A percentile compares a stretch with the other conserved stretches of the same genome.
phyloP scores from a whole-genome alignment of 2,113 vertebrate species.

The Pterocles burchelli region DNA sequence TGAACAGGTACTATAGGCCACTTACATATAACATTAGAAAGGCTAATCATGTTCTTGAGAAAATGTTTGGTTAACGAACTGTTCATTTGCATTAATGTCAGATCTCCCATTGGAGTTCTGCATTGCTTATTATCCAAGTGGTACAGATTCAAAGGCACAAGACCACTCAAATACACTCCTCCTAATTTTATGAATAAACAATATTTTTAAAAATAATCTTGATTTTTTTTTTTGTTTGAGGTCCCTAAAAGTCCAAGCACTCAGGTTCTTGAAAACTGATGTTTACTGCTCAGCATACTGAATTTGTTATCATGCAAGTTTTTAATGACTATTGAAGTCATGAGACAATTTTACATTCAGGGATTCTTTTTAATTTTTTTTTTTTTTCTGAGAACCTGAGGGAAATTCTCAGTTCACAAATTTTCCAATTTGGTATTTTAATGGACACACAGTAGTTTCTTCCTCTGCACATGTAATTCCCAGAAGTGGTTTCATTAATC shows the following conservation, averaged over 20 bases:
- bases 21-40: slow-evolving; percentile 23
- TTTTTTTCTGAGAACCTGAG: background rate
- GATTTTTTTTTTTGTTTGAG: background rate
- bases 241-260: background rate
- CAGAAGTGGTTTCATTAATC: background rate
- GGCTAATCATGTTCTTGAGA: background rate
- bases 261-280: background rate
- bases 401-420: background rate
- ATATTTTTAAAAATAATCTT: background rate
- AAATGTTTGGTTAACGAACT: slow-evolving; percentile 25
- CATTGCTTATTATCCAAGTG: background rate
- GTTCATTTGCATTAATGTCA: slow-evolving; percentile 17
- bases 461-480: background rate
- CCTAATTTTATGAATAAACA: background rate
- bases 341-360: background rate
- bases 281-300: background rate
- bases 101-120: slow-evolving; percentile 1
- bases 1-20: slow-evolving; percentile 76
- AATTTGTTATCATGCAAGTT: background rate
- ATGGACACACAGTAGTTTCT: background rate
- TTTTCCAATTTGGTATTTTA: background rate
- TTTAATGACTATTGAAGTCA: background rate
- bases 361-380: background rate
- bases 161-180: slow-evolving; percentile 12
- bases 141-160: slow-evolving; percentile 45